Conservation (phyloP, 2,888 invertebrate genomes). For the Heteromyza rotundicornis region DNA sequence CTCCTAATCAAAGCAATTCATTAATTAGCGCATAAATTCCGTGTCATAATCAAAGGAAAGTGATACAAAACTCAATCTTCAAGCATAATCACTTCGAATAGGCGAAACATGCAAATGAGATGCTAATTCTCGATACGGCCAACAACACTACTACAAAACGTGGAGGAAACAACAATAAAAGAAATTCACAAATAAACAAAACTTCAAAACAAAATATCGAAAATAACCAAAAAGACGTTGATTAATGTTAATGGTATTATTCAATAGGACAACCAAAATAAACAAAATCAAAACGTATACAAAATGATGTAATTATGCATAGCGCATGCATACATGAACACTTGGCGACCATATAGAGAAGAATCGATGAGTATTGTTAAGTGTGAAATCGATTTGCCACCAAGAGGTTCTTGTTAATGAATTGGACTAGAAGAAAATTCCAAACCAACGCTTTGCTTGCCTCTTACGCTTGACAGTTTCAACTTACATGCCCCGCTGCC, state of each 20-base stretch:
- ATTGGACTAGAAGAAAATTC: no score
- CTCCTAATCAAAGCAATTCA: neutral
- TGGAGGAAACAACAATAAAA: neutral
- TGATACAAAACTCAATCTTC: neutral
- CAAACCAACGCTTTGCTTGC: no score
- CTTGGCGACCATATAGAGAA: no score
- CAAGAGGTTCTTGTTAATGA: no score
- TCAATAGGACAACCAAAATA: neutral
- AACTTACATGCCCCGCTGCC: no score
- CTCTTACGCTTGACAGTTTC: no score
- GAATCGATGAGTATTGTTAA: no score
- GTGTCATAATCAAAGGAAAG: neutral
- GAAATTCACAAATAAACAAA: neutral
- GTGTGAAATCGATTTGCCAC: no score
- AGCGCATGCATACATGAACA: neutral
- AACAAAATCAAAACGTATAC: neutral
- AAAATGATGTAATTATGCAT: neutral
- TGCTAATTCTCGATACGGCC: neutral
- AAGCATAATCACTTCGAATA: neutral
- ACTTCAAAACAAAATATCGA: neutral
- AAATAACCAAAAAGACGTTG: neutral
- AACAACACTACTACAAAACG: no score
- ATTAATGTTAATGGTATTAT: neutral
- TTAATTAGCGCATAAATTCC: neutral
- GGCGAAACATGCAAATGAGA: neutral